Evolutionary conservation across 2,113 vertebrate genomes (phyloP), one percentile per base, ranked within the genome.

Genomic region (Gobius niger): DNA sequence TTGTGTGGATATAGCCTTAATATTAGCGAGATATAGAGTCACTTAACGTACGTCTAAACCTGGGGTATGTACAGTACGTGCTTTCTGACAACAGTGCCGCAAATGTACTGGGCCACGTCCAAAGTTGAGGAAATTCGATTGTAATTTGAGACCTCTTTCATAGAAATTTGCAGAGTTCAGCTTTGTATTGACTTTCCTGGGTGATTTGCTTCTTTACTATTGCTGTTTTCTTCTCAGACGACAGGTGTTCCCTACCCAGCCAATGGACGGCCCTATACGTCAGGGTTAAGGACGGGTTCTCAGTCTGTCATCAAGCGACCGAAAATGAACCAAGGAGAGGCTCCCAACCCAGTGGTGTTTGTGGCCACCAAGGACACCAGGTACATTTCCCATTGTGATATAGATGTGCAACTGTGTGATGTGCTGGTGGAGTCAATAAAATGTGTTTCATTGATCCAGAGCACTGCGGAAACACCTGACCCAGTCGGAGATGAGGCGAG

Each of bases 331-430:
- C 94, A 95, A 52, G 95, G 94, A 11, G 96, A 97, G 78, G 95
- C 95, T 15, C 96, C 96, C 64, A 96, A 97, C 89, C 96, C 95
- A 3, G 95, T 97, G 81, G 95, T 96, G 78, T 97, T 97, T 81
- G 96, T 97, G 81, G 96, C 95, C 76, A 96, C 96, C 41, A 96
- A 97, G 90, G 95, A 96, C 84, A 96, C 95, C 91, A 95, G 95
- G 95, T 96, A 88, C 24, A 7, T 46, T 40, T 16, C 0, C 14
- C 11, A 24, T 41, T 51, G 10, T n/a, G 50, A 14, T 7, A 5
- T 6, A 54, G 24, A 34, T 34, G 24, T 34, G 24, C 24, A 4
- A 34, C 24, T 34, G 24, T 4, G 0, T 34, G 24, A 34, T 34
- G 24, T 34, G 24, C 24, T 34, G 24, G 24, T 34, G 24, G 24